Base-by-base conservation (phyloP, 2,797 vertebrate species). In the Rhinella marina region DNA sequence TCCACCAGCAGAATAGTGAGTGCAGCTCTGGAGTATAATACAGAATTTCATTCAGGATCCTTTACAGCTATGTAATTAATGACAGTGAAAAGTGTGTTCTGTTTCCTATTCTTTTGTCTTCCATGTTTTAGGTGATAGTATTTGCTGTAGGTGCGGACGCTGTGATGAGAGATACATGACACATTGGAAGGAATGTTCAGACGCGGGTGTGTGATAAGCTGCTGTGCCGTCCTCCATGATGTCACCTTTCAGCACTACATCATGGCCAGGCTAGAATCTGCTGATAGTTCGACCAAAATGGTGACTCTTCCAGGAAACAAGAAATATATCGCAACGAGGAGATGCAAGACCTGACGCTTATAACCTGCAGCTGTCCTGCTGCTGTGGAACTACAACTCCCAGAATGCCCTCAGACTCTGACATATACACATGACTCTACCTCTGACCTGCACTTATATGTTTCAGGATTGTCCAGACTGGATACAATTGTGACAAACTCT, bases 221-320 rank as follows among this genome's bases (percentile, higher is more conserved):
- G 81, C 9, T 79, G 13, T 23, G 1, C 41, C 70, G 48, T n/a
- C 70, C 29, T 84, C 52, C 70, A 48, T 75, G 56, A 76, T 10
- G 68, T 76, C 68, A 61, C 13, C 3, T 84, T 75, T 84, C 82
- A 75, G 21, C 82, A 75, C 5, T 17, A 10, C 70, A n/a, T 84
- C 14, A 52, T 6, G 9, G 21, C 0, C 66, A 25, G 56, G 68
- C 70, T 11, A 3, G 0, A 61, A 84, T 50, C 70, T 72, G 61
- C 25, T 32, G 82, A 84, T 84, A 61, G 29, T n/a, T 13, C 1
- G 29, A 73, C 73, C 72, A 50, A 14, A 52, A 76, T 6, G 48
- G 10, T 1, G 9, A 52, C 48, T 4, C 2, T 76, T 52, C 41
- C 11, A 76, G 73, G 73, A 76, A 76, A 10, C 13, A 76, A 13